Evolutionary conservation across 2,888 invertebrate genomes (phyloP).

Genomic region (Eupithecia exiguata): DNA sequence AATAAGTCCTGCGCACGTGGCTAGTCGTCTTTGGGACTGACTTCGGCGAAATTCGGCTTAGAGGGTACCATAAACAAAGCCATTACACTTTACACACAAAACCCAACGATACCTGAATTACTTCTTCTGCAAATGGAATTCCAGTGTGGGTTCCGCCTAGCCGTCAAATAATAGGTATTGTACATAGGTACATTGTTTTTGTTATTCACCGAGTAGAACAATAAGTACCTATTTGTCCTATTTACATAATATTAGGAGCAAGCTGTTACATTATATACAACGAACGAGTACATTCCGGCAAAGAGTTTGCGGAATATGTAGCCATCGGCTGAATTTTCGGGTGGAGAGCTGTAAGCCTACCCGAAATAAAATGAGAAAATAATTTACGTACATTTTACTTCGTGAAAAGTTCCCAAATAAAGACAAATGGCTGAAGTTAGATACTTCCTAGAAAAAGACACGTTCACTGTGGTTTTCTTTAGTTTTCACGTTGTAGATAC

Average conservation of each 20-base stretch:
- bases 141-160: neutral
- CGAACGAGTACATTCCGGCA: neutral
- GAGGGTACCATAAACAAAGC: neutral
- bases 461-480: neutral
- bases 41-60: too few relatives aligned
- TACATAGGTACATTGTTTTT: constrained; percentile 17
- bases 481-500: neutral
- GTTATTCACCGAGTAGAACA: constrained; percentile 5
- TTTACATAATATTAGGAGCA: constrained; percentile 1
- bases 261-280: neutral
- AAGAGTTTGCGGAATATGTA: neutral
- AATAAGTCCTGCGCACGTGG: too few relatives aligned
- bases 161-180: neutral
- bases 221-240: constrained; percentile 5
- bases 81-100: neutral
- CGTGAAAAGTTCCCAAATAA: neutral
- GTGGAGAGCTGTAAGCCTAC: neutral
- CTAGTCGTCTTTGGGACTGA: neutral
- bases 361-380: constrained; percentile 5
- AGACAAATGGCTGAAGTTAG: neutral
- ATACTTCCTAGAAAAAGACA: constrained; percentile 3
- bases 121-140: neutral
- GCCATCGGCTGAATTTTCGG: neutral
- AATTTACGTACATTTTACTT: neutral
- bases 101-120: neutral